Evolutionary conservation across 2,888 invertebrate species (phyloP).

Genomic region (Mechanitis messenoides): DNA sequence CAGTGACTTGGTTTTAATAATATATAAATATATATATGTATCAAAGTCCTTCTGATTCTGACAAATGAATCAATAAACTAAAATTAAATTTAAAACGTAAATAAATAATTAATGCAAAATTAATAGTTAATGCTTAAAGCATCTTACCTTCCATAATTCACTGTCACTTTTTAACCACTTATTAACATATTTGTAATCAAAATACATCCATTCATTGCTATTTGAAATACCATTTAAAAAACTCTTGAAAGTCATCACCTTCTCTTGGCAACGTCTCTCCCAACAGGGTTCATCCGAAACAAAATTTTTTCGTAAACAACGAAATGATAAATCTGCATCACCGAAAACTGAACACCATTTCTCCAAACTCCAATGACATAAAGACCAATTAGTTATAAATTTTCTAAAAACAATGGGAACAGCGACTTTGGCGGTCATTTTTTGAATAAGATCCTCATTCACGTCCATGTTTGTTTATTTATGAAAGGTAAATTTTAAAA

Average conservation of each 20-base stretch:
- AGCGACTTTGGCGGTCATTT: constrained; percentile 42
- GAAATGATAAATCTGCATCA: constrained; percentile 75
- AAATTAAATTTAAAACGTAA: too few species aligned
- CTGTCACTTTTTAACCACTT: constrained; percentile 79
- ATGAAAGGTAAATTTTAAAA: neutral
- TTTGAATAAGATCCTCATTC: constrained; percentile 47
- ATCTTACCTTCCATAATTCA: constrained; percentile 74
- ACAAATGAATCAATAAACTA: too few species aligned
- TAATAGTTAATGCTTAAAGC: too few species aligned
- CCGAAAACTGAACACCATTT: constrained; percentile 78
- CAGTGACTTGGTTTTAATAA: too few species aligned
- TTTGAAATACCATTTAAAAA: constrained; percentile 71
- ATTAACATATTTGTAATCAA: constrained; percentile 89
- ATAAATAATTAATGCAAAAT: too few species aligned
- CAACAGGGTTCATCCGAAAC: constrained; percentile 81
- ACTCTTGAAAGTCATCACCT: constrained; percentile 77
- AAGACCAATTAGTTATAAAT: constrained; percentile 74
- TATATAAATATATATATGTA: too few species aligned
- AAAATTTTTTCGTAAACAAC: constrained; percentile 60
- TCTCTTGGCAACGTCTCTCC: constrained; percentile 82
- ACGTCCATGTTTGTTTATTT: constrained; percentile 38
- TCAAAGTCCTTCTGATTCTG: too few species aligned
- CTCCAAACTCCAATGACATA: constrained; percentile 77
- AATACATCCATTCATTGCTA: constrained; percentile 83
- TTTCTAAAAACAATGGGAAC: constrained; percentile 74